phyloP scores from a whole-genome alignment of 2,113 vertebrate genomes.

The Panthera uncia region DNA sequence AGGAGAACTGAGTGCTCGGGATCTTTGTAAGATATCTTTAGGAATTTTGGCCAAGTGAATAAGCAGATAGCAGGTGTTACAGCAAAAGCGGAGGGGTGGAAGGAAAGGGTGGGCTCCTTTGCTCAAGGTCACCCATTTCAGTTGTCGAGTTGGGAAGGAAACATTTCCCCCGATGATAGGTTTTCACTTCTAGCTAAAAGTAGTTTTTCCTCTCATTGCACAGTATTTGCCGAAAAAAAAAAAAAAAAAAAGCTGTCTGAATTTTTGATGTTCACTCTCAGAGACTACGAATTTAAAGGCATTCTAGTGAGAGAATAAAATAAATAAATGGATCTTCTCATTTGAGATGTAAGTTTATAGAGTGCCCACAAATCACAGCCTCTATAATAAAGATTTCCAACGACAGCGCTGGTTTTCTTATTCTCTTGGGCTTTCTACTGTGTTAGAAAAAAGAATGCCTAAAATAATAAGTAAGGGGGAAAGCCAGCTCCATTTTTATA shows the following conservation, averaged over 20 bases:
- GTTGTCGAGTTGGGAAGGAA: neutral
- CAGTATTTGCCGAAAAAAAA: neutral
- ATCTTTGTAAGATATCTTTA: neutral
- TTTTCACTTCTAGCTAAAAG: neutral
- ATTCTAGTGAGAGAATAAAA: conserved; percentile 44
- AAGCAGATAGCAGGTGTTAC: neutral
- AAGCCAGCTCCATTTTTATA: neutral
- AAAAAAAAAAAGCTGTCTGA: neutral
- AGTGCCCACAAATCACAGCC: conserved; percentile 29
- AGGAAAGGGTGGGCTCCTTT: too few species aligned
- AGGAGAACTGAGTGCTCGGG: neutral
- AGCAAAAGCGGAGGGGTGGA: neutral
- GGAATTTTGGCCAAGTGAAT: neutral
- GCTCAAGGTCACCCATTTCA: neutral
- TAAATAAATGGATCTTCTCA: conserved; percentile 22
- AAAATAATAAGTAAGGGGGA: neutral
- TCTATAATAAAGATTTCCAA: neutral
- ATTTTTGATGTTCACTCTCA: neutral
- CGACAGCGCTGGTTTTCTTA: neutral
- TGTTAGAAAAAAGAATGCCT: neutral
- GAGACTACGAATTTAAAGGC: conserved; percentile 43
- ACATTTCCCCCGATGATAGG: neutral
- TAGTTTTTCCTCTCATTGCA: neutral
- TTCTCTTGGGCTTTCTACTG: neutral
- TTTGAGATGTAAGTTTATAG: conserved; percentile 42